A percentile compares a stretch with the other conserved stretches of the same genome.
phyloP scores from a whole-genome alignment of 2,113 vertebrate genomes.

The Entomyzon cyanotis region DNA sequence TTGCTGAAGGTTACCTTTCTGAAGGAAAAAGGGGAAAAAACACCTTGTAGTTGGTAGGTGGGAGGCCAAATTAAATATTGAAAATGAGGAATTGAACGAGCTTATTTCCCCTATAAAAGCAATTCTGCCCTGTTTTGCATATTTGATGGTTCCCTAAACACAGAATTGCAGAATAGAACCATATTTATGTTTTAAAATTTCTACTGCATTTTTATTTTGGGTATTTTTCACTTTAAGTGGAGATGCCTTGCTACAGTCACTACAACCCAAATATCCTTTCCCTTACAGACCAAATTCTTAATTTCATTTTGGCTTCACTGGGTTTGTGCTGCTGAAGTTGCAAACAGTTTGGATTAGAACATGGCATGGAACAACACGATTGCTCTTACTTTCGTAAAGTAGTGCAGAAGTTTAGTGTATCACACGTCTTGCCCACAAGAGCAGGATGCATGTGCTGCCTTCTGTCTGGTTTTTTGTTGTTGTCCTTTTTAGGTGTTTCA shows the following conservation, averaged over 20 bases:
- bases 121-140: background rate
- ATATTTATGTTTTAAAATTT: background rate
- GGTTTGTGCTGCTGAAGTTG: background rate
- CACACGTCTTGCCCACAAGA: background rate
- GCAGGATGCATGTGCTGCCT: background rate
- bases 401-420: background rate
- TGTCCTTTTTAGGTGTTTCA: slow-evolving; percentile 28
- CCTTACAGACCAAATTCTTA: background rate
- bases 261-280: background rate
- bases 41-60: background rate
- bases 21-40: background rate
- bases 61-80: background rate
- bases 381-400: background rate
- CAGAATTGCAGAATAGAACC: background rate
- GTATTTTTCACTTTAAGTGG: background rate
- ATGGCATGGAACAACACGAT: accelerated
- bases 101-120: background rate
- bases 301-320: background rate
- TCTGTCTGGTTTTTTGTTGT: background rate
- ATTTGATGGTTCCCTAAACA: background rate
- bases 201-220: background rate
- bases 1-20: background rate
- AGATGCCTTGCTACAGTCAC: background rate
- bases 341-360: background rate
- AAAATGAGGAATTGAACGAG: background rate